Conservation (phyloP, 2,113 vertebrate species). For the Peromyscus californicus region DNA sequence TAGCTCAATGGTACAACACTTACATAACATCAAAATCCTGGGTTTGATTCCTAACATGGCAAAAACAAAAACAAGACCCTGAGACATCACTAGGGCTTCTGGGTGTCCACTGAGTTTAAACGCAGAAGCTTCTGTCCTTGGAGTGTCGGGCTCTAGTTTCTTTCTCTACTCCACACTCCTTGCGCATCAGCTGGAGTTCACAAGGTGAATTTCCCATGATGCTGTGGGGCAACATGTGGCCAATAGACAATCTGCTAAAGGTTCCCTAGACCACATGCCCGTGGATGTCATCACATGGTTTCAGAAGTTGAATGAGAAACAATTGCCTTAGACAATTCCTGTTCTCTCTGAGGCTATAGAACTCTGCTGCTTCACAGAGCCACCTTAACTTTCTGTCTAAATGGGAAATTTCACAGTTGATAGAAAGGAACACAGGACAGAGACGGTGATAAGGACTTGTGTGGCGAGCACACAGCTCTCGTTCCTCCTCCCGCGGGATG, state of each 20-base stretch:
- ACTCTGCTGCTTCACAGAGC: not conserved
- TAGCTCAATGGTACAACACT: not conserved
- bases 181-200: no score
- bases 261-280: no score
- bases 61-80: not conserved
- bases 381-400: not conserved
- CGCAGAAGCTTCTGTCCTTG: not conserved
- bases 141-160: not conserved
- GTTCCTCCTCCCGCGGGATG: not conserved
- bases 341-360: not conserved
- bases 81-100: not conserved
- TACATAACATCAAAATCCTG: no score
- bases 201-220: not conserved
- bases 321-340: not conserved
- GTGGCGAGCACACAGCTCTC: accelerated
- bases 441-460: accelerated
- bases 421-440: not conserved
- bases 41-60: not conserved
- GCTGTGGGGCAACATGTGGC: accelerated
- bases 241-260: not conserved
- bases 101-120: not conserved
- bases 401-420: not conserved
- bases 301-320: not conserved
- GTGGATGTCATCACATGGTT: no score
- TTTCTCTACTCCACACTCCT: not conserved